These are phyloP conservation scores for Pterobdella sp. DNA, from an alignment of 2,888 invertebrate genomes.

Conservation along the genomic window DNA sequence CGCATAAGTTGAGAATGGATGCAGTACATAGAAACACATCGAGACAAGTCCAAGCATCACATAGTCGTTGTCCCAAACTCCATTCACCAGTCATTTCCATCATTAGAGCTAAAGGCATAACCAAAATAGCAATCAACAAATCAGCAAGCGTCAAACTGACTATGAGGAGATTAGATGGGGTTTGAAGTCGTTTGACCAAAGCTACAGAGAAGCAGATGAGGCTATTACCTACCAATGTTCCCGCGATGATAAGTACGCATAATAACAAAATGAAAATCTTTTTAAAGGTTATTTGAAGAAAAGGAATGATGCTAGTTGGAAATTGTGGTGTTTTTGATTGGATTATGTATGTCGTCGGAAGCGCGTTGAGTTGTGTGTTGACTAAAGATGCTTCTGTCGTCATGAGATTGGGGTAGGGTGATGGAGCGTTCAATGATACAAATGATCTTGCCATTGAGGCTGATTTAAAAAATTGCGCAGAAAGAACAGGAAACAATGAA, in stretches of 20 bases:
- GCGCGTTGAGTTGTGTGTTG: no score
- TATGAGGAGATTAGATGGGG: slow-evolving; percentile 50
- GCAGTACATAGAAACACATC: slow-evolving; percentile 56
- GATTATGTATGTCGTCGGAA: not conserved
- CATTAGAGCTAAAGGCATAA: slow-evolving; percentile 55
- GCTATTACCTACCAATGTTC: slow-evolving; percentile 54
- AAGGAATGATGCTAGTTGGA: no score
- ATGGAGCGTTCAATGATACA: no score
- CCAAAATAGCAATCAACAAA: slow-evolving; percentile 54
- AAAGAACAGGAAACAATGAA: no score
- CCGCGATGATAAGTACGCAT: slow-evolving; percentile 47
- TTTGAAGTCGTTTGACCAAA: slow-evolving; percentile 53
- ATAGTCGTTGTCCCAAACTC: slow-evolving; percentile 47
- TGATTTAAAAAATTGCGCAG: no score
- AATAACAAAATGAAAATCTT: slow-evolving; percentile 39
- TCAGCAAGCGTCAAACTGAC: slow-evolving; percentile 54
- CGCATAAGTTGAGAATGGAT: slow-evolving; percentile 57
- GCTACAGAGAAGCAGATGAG: slow-evolving; percentile 55
- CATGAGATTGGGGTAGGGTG: no score
- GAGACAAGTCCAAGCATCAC: slow-evolving; percentile 54
- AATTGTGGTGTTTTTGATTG: not conserved
- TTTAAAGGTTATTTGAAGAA: no score
- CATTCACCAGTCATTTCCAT: slow-evolving; percentile 48
- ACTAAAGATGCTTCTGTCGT: no score
- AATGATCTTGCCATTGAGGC: no score